phyloP scores from a whole-genome alignment of 2,888 invertebrate species.

The Archips xylosteana region DNA sequence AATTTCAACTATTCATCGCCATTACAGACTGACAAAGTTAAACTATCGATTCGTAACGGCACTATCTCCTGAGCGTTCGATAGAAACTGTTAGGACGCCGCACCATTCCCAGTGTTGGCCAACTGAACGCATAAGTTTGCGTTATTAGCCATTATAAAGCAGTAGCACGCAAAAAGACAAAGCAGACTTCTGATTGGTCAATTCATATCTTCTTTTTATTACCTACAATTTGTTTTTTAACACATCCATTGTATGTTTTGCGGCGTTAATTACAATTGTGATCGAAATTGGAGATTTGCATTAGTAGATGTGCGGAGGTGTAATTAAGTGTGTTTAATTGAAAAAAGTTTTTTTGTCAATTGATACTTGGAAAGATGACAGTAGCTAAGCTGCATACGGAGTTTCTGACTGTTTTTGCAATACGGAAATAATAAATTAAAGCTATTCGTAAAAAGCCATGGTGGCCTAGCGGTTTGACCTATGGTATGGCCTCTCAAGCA shows the following conservation, averaged over 20 bases:
- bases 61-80: neutral
- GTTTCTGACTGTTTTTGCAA: no score
- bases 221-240: constrained; percentile 30
- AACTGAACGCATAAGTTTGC: neutral
- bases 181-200: constrained; percentile 23
- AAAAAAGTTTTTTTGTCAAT: constrained; percentile 1
- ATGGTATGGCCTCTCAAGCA: no score
- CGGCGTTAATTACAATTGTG: constrained; percentile 18
- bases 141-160: constrained; percentile 15
- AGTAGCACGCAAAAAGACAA: constrained; percentile 27
- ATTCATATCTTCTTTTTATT: constrained; percentile 24
- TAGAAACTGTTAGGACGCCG: neutral
- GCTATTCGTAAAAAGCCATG: no score
- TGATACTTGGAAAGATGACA: no score
- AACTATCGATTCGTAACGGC: neutral
- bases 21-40: constrained; percentile 4
- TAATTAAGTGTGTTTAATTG: constrained; percentile 27
- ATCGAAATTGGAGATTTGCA: constrained; percentile 19
- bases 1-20: constrained; percentile 22
- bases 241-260: constrained; percentile 34
- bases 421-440: no score
- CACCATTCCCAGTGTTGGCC: neutral
- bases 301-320: neutral
- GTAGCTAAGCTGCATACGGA: no score
- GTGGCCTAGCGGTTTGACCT: no score